Base-by-base conservation (phyloP, 2,113 vertebrate species). In the Gambusia holbrooki region DNA sequence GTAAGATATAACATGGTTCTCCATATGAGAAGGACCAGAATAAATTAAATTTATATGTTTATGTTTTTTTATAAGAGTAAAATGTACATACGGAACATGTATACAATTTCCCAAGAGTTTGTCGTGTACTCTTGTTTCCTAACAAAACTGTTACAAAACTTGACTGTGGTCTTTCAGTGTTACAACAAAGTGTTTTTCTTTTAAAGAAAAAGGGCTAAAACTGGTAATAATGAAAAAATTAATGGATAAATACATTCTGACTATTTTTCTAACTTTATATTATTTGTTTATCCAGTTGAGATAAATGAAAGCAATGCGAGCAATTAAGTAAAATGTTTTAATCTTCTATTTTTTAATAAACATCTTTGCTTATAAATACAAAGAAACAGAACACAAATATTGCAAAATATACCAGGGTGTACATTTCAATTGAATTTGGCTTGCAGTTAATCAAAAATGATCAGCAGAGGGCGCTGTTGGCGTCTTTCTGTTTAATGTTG, bases 391-490 rank as follows among this genome's bases (percentile, higher is more conserved):
- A 37, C 35, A 12, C 10, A 11, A 37, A 37, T 37, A 12, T 37
- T 37, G 12, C 10, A 37, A 37, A 37, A 37, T 37, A 37, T 37
- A 37, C 35, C 35, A 37, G 35, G 33, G 7, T 35, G 7, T 35
- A 35, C 35, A 37, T 37, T 37, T 37, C 35, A 35, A 35, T 35
- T 35, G 7, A 10, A 54, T 54, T 58, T 29, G 0, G 58, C 32
- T 63, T 85, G 89, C 58, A 87, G 58, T 74, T 77, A 60, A 68
- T 37, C 45, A 6, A 10, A 80, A 33, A 60, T 76, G 66, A 40
- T n/a, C 88, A 89, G 70, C 71, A 91, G 90, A 61, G 69, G 90
- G 64, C 90, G 74, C 74, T 84, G n/a, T 84, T 76, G 25, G 27
- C 63, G 70, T 66, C 45, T 64, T 58, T 35, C 65, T 11, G 15